Conservation (phyloP, 2,113 vertebrate species). For the Eupsittula cactorum region DNA sequence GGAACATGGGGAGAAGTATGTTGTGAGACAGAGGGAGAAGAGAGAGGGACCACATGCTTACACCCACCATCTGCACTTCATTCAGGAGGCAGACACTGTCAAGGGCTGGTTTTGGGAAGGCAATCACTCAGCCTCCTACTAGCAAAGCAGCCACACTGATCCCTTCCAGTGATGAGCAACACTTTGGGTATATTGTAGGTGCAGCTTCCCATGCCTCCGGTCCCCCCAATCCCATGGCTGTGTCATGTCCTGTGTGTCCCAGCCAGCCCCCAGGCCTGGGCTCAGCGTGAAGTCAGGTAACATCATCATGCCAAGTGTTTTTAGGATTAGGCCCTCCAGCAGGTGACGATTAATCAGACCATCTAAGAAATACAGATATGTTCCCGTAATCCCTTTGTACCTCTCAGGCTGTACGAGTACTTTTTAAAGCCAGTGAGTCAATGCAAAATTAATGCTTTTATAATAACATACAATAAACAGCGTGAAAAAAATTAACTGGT, state of each 20-base stretch:
- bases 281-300: background rate
- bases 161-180: background rate
- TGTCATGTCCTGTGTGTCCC: background rate
- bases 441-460: background rate
- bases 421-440: background rate
- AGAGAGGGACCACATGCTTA: fast-evolving
- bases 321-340: background rate
- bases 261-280: background rate
- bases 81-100: background rate
- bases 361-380: background rate
- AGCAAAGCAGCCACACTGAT: background rate
- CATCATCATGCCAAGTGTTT: background rate
- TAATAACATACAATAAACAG: background rate
- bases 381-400: background rate
- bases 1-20: background rate
- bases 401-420: background rate
- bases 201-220: background rate
- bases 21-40: background rate
- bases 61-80: too few species aligned
- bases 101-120: background rate
- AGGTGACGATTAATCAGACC: background rate
- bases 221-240: background rate
- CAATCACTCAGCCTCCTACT: fast-evolving
- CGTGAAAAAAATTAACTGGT: background rate
- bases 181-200: background rate